These are phyloP conservation scores for Brienomyrus longianalis DNA, from an alignment of 2,113 vertebrate species.

Conservation along the genomic window DNA sequence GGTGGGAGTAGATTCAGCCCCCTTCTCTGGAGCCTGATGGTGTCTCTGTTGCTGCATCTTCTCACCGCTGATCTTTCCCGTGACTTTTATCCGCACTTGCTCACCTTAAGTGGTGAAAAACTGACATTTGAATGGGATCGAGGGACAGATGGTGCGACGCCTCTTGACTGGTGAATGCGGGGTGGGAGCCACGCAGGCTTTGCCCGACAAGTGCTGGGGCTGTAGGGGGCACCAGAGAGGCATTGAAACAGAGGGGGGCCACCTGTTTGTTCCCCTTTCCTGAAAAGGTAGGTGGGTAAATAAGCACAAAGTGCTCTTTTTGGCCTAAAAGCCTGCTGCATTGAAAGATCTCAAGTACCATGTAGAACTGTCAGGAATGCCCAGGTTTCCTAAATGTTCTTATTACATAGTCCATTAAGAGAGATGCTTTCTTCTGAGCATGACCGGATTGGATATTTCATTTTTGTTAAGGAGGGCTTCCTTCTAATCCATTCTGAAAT, in stretches of 20 bases:
- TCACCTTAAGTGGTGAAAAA: not conserved
- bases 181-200: not conserved
- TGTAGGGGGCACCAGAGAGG: not conserved
- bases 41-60: not conserved
- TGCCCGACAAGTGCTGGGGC: not conserved
- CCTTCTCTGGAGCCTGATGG: not conserved
- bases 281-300: not conserved
- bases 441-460: not conserved
- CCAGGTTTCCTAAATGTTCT: not conserved
- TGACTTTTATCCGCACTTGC: not conserved
- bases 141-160: not conserved
- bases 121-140: not conserved
- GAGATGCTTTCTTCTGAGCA: not conserved
- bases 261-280: not conserved
- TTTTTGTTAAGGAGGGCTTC: not conserved
- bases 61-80: not conserved
- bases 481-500: not conserved
- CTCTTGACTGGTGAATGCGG: not conserved
- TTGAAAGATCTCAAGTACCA: not conserved
- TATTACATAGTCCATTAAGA: not conserved
- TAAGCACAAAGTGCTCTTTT: not conserved
- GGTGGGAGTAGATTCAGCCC: not conserved
- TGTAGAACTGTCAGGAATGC: not conserved
- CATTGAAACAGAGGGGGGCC: not conserved
- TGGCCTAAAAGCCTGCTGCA: not conserved